Conservation (phyloP, 2,113 vertebrate genomes). For the Siniperca knerii region DNA sequence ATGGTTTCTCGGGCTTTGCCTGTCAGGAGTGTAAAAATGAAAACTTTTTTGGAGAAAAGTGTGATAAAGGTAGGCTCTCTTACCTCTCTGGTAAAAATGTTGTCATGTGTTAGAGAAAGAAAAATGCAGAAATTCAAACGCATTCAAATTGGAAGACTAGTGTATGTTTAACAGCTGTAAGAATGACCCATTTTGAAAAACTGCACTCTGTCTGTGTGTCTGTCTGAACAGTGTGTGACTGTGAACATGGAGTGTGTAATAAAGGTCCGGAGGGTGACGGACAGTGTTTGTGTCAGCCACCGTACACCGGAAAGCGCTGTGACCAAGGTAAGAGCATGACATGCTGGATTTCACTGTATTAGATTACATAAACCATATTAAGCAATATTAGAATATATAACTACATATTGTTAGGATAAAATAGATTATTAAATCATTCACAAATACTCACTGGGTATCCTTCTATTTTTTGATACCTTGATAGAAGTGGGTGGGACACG, state of each 20-base stretch:
- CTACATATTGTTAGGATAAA: neutral
- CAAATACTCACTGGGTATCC: neutral
- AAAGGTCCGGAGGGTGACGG: constrained; percentile 86
- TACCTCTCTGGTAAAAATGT: neutral
- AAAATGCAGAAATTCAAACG: neutral
- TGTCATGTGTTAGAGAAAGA: neutral
- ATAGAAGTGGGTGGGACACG: too few relatives aligned
- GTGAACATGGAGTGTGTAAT: constrained; percentile 88
- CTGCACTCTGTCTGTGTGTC: neutral
- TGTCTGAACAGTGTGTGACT: constrained; percentile 87
- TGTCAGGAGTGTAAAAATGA: constrained; percentile 90
- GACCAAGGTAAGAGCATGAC: constrained; percentile 85
- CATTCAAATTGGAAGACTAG: neutral
- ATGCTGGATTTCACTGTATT: neutral
- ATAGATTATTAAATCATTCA: neutral
- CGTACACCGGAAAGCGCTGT: constrained; percentile 90
- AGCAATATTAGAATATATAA: neutral
- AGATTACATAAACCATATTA: neutral
- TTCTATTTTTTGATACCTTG: too few relatives aligned
- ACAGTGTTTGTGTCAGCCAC: constrained; percentile 91
- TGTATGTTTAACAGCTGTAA: neutral
- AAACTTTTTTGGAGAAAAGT: constrained; percentile 86
- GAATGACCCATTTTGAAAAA: neutral
- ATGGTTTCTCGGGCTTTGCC: constrained; percentile 88
- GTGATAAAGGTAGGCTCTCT: constrained; percentile 86